Base-by-base conservation (phyloP, 1,140 invertebrate species). In the Idris sp. region DNA sequence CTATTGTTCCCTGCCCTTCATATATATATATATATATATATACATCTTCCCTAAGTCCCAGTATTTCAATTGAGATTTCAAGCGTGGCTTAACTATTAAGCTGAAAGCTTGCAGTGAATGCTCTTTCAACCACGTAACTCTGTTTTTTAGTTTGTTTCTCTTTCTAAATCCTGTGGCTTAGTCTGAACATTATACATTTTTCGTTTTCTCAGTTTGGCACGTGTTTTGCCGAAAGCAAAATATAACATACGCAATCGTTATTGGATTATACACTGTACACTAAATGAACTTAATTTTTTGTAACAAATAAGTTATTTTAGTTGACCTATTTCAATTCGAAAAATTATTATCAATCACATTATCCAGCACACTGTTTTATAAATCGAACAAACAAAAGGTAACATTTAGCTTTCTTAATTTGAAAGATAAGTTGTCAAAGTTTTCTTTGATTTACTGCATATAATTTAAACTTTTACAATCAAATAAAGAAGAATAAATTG, bases 41-140 rank as follows among this genome's bases (percentile, higher is more conserved):
- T 71, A 56, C 26, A 65, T 61, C 61, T 68, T 76, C 67, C 67
- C 67, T 41, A 62, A 72, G 56, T 59, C 56, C 67, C 54, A 51
- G 54, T 67, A 76, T 76, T 76, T 76, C 74, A 68, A 76, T 76
- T 71, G 67, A 76, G 68, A 76, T 76, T 76, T 76, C 56, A 68
- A 65, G 48, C 67, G 56, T 64, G 62, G 74, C 67, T 76, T 72
- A 76, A 72, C 67, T 26, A 68, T 68, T 76, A 72, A 76, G 74
- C 74, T 67, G 62, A 68, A 68, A 71, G 74, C 67, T 71, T 58
- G 67, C 62, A 72, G 49, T 59, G 49, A 72, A 72, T 69, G 62
- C 51, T 62, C 68, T 59, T 76, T 72, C 56, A 72, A 62, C 67
- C 74, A 26, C 53, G 51, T 68, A 68, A 49, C 67, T n/a, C n/a